Evolutionary conservation across 2,888 invertebrate genomes (phyloP), one percentile per base, ranked within the genome.

Genomic region (Meandrusa payeni): DNA sequence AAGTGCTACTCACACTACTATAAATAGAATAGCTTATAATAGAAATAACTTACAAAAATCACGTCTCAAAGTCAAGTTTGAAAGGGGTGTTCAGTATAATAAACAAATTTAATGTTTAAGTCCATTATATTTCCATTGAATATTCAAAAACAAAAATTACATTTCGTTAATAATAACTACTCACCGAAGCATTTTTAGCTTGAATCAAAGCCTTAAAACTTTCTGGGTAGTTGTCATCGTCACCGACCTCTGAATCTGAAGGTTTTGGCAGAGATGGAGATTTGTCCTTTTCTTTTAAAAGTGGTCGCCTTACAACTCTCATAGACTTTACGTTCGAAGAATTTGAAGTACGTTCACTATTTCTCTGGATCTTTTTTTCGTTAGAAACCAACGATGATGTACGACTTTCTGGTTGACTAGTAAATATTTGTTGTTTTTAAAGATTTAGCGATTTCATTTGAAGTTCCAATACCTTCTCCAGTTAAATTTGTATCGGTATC

Each of bases 111-210:
- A 44, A 34, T 44, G 13, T 44, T 39, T 27, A 44, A 44, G 39
- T 39, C 32, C 44, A 32, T 39, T 44, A 44, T 44, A 44, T 44
- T 44, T 44, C 12, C 39, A 34, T 17, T 17, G 23, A 44, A 33
- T 39, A 44, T 12, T 28, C 17, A 33, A 27, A 39, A 38, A 44
- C 43, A 37, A 33, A 31, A 39, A 39, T 39, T 33, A 44, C 44
- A 44, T 33, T 44, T 34, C 39, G 2, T 39, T 44, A 44, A 17
- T 44, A 44, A 33, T 38, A 31, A 34, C 12, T 50, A 73, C 87
- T 74, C 66, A 88, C 88, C 68, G 81, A 75, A 58, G 80, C 77
- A 74, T 83, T 86, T 74, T 91, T 91, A 36, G 91, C 88, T 71
- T 91, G 90, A 33, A 92, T 76, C 39, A 91, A 69, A n/a, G 91